phyloP scores from a whole-genome alignment of 2,888 invertebrate genomes.

The Diloba caeruleocephala region DNA sequence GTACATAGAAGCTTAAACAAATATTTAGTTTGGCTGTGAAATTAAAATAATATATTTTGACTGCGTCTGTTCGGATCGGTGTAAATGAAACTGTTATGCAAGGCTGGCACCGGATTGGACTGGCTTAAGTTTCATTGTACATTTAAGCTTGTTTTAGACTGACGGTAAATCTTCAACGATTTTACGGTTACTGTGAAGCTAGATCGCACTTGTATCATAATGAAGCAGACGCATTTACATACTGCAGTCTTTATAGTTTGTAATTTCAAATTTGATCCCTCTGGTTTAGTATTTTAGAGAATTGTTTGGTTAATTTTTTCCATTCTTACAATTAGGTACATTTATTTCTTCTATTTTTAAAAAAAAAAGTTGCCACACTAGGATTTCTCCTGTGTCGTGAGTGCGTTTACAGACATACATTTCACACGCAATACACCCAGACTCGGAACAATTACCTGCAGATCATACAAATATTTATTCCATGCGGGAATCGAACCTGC shows the following conservation, averaged over 20 bases:
- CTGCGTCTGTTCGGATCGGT: conserved; percentile 53
- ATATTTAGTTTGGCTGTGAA: too few species aligned
- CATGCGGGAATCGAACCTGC: too few species aligned
- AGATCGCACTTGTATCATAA: conserved; percentile 62
- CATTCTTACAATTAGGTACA: not conserved
- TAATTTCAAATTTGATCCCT: conserved; percentile 43
- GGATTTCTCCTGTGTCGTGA: too few species aligned
- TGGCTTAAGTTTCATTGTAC: conserved; percentile 71
- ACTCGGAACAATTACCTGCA: too few species aligned
- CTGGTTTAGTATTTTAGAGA: conserved; percentile 24
- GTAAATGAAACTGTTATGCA: conserved; percentile 62
- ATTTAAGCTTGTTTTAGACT: conserved; percentile 69
- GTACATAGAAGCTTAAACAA: too few species aligned
- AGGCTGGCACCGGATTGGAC: conserved; percentile 64
- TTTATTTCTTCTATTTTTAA: not conserved
- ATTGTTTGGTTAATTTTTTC: conserved; percentile 8
- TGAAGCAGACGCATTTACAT: conserved; percentile 59
- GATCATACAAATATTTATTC: too few species aligned
- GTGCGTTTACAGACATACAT: too few species aligned
- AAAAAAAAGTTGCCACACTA: too few species aligned
- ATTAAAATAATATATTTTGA: too few species aligned
- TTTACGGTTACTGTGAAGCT: conserved; percentile 60
- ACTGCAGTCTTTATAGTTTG: conserved; percentile 50
- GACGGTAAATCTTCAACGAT: conserved; percentile 69
- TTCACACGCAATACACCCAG: too few species aligned